Conservation (phyloP, 37 sponge, comb jelly and placozoan genomes). For the Ephydatia muelleri region DNA sequence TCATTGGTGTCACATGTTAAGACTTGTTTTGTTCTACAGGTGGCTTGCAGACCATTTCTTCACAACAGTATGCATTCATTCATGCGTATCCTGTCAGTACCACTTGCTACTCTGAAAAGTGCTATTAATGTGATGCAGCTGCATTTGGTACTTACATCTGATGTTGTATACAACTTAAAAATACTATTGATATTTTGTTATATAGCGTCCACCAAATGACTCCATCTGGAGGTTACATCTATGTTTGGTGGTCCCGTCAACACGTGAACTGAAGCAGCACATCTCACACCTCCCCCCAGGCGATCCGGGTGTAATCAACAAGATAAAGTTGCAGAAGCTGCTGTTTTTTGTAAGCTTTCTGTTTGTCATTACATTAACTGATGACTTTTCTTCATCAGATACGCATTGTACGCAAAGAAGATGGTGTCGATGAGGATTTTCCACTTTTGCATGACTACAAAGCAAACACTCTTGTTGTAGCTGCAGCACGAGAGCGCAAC, state of each 20-base stretch:
- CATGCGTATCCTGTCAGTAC: slow-evolving; percentile 50
- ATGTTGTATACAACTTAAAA: background rate
- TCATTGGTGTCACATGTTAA: background rate
- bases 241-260: slow-evolving; percentile 52
- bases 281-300: slow-evolving; percentile 19
- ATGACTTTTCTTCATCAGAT: background rate
- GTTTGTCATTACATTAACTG: background rate
- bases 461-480: slow-evolving; percentile 4
- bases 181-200: background rate
- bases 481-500: background rate
- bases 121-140: slow-evolving; percentile 64
- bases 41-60: slow-evolving; percentile 61
- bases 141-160: slow-evolving; percentile 48
- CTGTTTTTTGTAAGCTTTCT: slow-evolving; percentile 39
- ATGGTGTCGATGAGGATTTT: slow-evolving; percentile 18
- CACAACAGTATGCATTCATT: slow-evolving; percentile 36
- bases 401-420: background rate
- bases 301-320: background rate
- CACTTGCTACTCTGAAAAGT: slow-evolving; percentile 44
- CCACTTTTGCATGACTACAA: slow-evolving; percentile 37
- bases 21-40: slow-evolving; percentile 29
- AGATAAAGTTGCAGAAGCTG: slow-evolving; percentile 34
- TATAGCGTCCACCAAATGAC: slow-evolving; percentile 50
- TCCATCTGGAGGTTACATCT: slow-evolving; percentile 47
- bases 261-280: slow-evolving; percentile 8